These are phyloP conservation scores for Microtus californicus DNA, from an alignment of 2,797 vertebrate species.

Conservation along the genomic window DNA sequence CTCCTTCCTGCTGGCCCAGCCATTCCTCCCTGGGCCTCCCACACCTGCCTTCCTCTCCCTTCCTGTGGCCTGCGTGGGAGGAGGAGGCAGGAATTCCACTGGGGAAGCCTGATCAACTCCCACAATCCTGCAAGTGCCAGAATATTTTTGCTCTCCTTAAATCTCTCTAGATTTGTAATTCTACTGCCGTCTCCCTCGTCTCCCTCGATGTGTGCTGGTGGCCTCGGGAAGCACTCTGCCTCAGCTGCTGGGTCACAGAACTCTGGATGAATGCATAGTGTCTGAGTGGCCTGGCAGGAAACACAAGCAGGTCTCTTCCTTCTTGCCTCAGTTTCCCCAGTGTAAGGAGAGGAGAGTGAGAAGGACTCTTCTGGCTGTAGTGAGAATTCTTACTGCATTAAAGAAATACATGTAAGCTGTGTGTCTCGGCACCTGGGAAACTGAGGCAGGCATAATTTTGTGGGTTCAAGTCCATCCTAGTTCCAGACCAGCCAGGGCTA, in stretches of 20 bases:
- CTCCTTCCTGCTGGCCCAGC: not conserved
- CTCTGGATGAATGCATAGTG: not conserved
- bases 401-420: not conserved
- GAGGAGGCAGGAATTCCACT: conserved; percentile 64
- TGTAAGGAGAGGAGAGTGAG: not conserved
- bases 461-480: not conserved
- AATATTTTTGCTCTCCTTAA: conserved; percentile 63
- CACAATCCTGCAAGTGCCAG: conserved; percentile 74
- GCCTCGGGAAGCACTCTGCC: conserved; percentile 25
- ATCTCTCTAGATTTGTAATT: conserved; percentile 75
- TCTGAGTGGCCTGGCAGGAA: not conserved
- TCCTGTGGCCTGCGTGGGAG: conserved; percentile 10
- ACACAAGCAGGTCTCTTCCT: not conserved
- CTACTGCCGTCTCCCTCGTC: conserved; percentile 65
- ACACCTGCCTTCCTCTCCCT: not conserved
- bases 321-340: conserved; percentile 42
- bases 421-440: not conserved
- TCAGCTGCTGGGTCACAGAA: not conserved
- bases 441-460: not conserved
- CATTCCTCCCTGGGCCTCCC: not conserved
- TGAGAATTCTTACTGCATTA: not conserved
- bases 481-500: not conserved
- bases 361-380: not conserved
- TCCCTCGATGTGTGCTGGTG: conserved; percentile 41
- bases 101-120: conserved; percentile 73